Evolutionary conservation across 2,797 vertebrate species (phyloP).

Genomic region (Rhodeus uyekii): DNA sequence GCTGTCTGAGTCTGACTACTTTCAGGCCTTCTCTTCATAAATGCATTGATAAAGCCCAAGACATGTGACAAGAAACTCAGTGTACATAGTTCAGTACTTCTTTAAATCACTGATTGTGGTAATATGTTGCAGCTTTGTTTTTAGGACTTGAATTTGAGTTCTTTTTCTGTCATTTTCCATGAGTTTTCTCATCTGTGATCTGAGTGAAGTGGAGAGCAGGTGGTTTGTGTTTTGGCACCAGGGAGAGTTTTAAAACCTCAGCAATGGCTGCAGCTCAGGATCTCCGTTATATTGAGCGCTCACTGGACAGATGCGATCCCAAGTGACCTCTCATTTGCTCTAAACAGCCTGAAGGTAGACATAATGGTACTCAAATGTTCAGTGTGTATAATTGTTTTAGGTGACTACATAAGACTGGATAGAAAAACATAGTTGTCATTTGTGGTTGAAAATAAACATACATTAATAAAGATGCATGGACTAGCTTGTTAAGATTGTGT

Average conservation of each 20-base stretch:
- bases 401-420: background rate
- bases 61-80: background rate
- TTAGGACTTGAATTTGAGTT: constrained; percentile 51
- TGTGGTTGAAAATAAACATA: background rate
- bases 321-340: constrained; percentile 24
- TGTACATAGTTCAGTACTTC: constrained; percentile 28
- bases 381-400: background rate
- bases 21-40: constrained; percentile 36
- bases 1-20: constrained; percentile 15
- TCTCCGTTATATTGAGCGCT: constrained; percentile 12
- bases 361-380: background rate
- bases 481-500: background rate
- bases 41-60: constrained; percentile 37
- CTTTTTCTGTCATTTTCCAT: constrained; percentile 54
- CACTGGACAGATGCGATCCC: background rate
- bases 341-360: constrained; percentile 11
- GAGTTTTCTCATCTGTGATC: constrained; percentile 35
- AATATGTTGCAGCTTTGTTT: constrained; percentile 56
- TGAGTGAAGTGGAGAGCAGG: constrained; percentile 53
- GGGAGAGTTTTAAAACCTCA: constrained; percentile 41
- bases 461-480: background rate
- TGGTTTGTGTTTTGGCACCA: constrained; percentile 54
- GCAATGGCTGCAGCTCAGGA: constrained; percentile 28
- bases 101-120: constrained; percentile 35
- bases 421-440: background rate